A percentile compares a stretch with the other conserved stretches of the same genome.
phyloP scores from a whole-genome alignment of 2,797 vertebrate genomes.

The Cossypha caffra region DNA sequence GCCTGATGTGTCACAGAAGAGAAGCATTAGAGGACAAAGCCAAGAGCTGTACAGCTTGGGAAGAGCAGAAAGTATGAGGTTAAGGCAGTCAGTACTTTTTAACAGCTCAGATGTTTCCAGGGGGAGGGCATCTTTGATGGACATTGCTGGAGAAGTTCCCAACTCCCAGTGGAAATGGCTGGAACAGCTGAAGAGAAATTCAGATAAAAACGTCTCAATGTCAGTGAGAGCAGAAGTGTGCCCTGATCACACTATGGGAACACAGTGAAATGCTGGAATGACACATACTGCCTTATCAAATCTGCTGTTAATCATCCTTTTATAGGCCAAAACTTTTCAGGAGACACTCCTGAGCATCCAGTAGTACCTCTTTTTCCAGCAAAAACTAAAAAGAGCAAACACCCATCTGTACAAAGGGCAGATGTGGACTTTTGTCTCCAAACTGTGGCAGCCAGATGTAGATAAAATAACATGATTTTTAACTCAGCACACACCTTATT shows the following conservation, averaged over 20 bases:
- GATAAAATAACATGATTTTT: neutral
- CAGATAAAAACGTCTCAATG: neutral
- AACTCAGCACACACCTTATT: slow-evolving; percentile 6
- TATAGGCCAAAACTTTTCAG: neutral
- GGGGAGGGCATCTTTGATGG: neutral
- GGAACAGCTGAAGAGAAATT: neutral
- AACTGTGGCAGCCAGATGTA: neutral
- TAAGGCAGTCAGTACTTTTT: neutral
- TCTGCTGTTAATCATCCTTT: neutral
- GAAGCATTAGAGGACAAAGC: neutral
- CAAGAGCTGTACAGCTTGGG: neutral
- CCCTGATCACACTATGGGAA: neutral
- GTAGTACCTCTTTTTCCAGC: neutral
- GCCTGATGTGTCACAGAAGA: neutral
- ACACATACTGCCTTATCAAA: neutral
- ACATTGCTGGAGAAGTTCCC: neutral
- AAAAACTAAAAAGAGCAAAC: neutral
- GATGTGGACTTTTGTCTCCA: neutral
- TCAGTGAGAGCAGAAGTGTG: neutral
- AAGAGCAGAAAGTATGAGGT: neutral
- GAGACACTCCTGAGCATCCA: neutral
- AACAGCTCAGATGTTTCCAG: neutral
- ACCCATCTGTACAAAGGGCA: neutral
- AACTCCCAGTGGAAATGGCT: neutral
- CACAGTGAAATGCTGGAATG: neutral